Conservation (phyloP, 2,797 vertebrate species). For the Octomys mimax region DNA sequence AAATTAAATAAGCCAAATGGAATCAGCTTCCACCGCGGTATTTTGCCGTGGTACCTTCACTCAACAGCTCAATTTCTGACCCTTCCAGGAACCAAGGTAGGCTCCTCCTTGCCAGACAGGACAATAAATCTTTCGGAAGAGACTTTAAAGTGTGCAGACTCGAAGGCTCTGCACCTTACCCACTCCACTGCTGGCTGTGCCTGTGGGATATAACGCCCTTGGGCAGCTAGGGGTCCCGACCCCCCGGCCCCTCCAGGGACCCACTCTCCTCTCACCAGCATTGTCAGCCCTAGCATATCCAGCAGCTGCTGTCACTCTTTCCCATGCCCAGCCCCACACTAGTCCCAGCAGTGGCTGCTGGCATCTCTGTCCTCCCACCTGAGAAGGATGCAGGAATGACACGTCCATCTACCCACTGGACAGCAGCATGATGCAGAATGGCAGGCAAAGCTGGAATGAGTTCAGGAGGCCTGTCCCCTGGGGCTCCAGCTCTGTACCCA, state of each 20-base stretch:
- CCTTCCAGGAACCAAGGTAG: not conserved
- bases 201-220: rapidly evolving
- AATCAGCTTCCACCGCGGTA: not conserved
- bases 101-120: not conserved
- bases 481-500: not conserved
- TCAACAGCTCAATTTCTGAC: not conserved
- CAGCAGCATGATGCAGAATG: rapidly evolving
- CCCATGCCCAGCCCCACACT: not conserved
- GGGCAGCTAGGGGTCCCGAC: rapidly evolving
- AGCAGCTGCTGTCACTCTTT: too few relatives aligned
- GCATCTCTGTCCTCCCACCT: not conserved
- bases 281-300: not conserved
- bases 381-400: too few relatives aligned
- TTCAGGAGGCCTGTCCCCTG: rapidly evolving
- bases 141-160: not conserved
- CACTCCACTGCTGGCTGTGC: not conserved
- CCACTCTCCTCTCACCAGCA: rapidly evolving
- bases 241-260: not conserved
- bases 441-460: not conserved
- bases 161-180: not conserved
- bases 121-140: not conserved
- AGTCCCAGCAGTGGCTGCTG: too few relatives aligned
- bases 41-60: rapidly evolving
- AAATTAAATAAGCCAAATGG: slow-evolving; percentile 49
- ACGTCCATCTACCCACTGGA: rapidly evolving